Base-by-base conservation (phyloP, 2,113 vertebrate species). In the Piprites chloris region DNA sequence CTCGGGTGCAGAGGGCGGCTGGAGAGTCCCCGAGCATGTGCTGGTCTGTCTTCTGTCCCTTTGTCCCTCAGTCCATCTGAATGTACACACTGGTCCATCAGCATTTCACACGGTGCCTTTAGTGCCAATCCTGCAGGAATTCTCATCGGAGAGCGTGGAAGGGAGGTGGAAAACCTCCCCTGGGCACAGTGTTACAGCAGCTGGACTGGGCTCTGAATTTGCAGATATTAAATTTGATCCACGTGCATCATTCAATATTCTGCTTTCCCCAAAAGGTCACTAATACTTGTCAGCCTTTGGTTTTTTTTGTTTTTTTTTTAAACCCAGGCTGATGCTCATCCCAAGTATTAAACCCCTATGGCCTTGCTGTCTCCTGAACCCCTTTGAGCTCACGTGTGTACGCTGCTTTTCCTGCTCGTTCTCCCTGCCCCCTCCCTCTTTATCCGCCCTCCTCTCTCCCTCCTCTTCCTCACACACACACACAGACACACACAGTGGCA, bases 91-190 rank as follows among this genome's bases (percentile, higher is more conserved):
- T 49, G 89, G 9, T 89, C 93, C 33, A 2, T 41, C 94, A 75
- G 73, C 44, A 27, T 76, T 76, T 96, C 97, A 96, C 96, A 49
- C 23, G 7, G 97, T 97, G 98, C 97, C 98, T 98, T 97, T 33
- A 23, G 79, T 77, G 96, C 96, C 41, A 12, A 62, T 13, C 49
- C 73, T 41, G 44, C 95, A 59, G 30, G 53, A 21, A 13, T 73
- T 52, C 80, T 37, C 82, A 39, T 3, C 32, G 18, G 19, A 68
- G 32, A 28, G 88, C 39, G 3, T 4, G 66, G 89, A 7, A 39
- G 33, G 92, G 93, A 73, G 89, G 55, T 32, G 80, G 78, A 20
- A 44, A 80, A n/a, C 72, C 79, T 62, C 55, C 67, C 62, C 55
- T 9, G 42, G 90, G 91, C 77, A 2, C 46, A 35, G 92, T 67